Evolutionary conservation across 2,797 vertebrate species (phyloP), one percentile per base, ranked within the genome.

Genomic region (Oryzias dopingdopingensis): DNA sequence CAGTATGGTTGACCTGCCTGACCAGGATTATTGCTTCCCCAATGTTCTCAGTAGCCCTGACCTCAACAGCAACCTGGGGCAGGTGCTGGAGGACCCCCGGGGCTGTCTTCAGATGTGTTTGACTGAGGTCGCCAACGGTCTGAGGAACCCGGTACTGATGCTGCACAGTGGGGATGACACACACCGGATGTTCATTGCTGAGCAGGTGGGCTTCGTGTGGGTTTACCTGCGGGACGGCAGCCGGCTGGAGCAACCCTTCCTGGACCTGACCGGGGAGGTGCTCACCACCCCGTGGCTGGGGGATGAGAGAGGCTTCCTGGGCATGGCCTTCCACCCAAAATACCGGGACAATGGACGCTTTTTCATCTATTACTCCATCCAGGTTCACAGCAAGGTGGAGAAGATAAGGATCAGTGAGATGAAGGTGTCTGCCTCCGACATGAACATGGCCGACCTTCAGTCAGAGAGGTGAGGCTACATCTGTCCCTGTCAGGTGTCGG

Each of bases 31-130:
- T 59, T 94, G 95, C 80, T 96, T 93, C 74, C 93, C 93, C 37
- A 90, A 88, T 0, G 89, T 95, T 20, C 67, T 95, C 47, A 86
- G 80, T 68, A 94, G 81, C 32, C 17, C 68, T 0, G 79, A 78
- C 48, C 89, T 96, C 54, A 92, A 89, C 74, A 75, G 4, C 59
- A 89, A 89, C 63, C 83, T 94, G 69, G 94, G 93, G 0, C 84
- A 20, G 0, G 90, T 89, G 67, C 81, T 83, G 2, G 66, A 91
- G 71, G 91, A 90, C 69, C 77, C 2, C 2, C 60, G 45, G 59
- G 94, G 92, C n/a, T 95, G 94, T 45, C 78, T 96, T 41, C 92
- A 94, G 72, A 82, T 96, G 64, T 95, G 94, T 67, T 81, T 96
- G 59, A 84, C 70, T 0, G 94, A 95, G 79, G 91, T 93, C 47